Evolutionary conservation across 1,140 invertebrate genomes (phyloP), one percentile per base, ranked within the genome.

Genomic region (Drosophila jambulina): DNA sequence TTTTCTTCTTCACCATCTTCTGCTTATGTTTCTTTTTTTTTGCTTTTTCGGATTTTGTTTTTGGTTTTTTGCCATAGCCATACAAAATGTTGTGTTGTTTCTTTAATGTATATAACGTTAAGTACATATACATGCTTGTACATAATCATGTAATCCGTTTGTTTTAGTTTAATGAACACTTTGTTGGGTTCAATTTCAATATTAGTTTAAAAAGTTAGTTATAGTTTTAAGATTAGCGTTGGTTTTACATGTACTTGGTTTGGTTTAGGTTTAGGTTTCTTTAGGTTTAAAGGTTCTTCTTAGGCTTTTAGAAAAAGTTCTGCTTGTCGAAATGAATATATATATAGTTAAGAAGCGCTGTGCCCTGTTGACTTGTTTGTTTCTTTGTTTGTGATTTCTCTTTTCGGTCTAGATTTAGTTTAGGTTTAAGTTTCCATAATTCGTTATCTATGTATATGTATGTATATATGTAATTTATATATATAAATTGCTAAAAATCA

Each of bases 111-210:
- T 63, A 78, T 63, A 78, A 63, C 59, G 42, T 74, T 75, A 79
- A 74, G 63, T 80, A 80, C 42, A 60, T 60, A 70, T 64, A 64
- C 63, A 59, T 83, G 56, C 46, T 46, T 56, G 48, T 82, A 54
- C 70, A 60, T 67, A 75, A 54, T 54, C 78, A 65, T 79, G 32
- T 71, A 61, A 57, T 80, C 42, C 48, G 63, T 75, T 75, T 63
- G 42, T 36, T 51, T 85, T 90, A 88, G 81, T 88, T 88, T 88
- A 90, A 88, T 88, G 85, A 88, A 88, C 85, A 88, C 85, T 88
- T 90, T 90, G 78, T 85, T 90, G 85, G 85, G 81, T 90, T 90
- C 85, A 90, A 84, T 90, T 72, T 90, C 81, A 90, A 90, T 90
- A 88, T 87, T 87, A 88, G 72, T 87, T 87, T 87, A 88, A 87